Evolutionary conservation across 37 sponge, comb jelly and placozoan genomes (phyloP).

Genomic region (Ianthella basta): DNA sequence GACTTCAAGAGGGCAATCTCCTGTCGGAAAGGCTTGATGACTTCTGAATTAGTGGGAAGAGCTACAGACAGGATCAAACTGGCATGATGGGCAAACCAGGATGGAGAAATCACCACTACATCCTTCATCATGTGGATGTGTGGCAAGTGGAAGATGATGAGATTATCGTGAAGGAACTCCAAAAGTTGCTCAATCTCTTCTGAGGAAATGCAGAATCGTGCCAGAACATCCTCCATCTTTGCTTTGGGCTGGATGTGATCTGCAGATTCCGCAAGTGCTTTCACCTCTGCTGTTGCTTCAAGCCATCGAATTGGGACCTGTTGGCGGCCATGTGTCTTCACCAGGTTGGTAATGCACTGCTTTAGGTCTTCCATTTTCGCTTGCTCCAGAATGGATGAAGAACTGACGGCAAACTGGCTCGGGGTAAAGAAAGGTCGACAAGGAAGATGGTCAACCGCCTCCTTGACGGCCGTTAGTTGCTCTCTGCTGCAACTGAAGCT

Average conservation of each 20-base stretch:
- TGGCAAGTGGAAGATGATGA: constrained; percentile 52
- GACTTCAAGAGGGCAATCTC: not conserved
- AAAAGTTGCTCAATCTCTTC: constrained; percentile 53
- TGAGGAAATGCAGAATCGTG: constrained; percentile 43
- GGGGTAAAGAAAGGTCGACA: constrained; percentile 43
- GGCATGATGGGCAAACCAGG: constrained; percentile 56
- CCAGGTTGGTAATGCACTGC: constrained; percentile 38
- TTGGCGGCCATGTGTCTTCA: constrained; percentile 54
- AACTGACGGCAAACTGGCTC: constrained; percentile 50
- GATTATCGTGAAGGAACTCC: constrained; percentile 59
- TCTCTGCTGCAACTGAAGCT: constrained; percentile 6
- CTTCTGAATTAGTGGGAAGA: constrained; percentile 5
- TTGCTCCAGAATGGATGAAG: constrained; percentile 67
- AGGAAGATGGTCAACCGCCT: constrained; percentile 42
- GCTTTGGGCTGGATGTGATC: constrained; percentile 41
- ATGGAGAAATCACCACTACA: constrained; percentile 48
- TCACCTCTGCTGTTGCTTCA: constrained; percentile 50
- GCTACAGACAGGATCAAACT: constrained; percentile 52
- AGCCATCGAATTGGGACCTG: constrained; percentile 72
- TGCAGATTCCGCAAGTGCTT: constrained; percentile 27
- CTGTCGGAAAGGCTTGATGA: not conserved
- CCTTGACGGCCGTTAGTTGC: constrained; percentile 43
- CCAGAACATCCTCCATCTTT: constrained; percentile 41
- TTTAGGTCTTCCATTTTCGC: constrained; percentile 60
- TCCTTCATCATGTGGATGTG: constrained; percentile 49